phyloP scores from a whole-genome alignment of 2,113 vertebrate species.

The Pogonocichla stellata region DNA sequence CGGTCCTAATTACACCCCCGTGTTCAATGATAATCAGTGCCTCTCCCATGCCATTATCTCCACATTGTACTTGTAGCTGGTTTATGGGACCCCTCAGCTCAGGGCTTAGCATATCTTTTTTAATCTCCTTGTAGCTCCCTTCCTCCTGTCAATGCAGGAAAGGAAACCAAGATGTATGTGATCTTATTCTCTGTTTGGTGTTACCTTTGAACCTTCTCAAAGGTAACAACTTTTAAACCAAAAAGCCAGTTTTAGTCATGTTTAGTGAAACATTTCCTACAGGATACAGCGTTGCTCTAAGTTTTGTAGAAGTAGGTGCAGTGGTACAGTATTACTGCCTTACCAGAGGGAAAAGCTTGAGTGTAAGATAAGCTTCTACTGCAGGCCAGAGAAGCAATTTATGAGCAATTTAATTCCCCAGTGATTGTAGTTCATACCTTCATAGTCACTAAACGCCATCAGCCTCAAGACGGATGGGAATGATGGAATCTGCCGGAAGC shows the following conservation, averaged over 20 bases:
- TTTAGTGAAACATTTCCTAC: not conserved
- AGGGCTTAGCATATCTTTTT: not conserved
- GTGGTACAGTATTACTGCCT: not conserved
- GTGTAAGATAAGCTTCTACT: not conserved
- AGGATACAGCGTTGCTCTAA: not conserved
- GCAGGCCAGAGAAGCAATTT: not conserved
- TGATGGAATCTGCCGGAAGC: not conserved
- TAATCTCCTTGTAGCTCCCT: not conserved
- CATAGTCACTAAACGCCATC: not conserved
- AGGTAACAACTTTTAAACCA: not conserved
- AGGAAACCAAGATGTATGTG: not conserved
- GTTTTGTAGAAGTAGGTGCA: not conserved
- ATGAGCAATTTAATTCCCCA: not conserved
- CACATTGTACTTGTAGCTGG: fast-evolving
- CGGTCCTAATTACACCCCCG: fast-evolving
- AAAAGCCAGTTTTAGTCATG: not conserved
- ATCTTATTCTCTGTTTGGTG: not conserved
- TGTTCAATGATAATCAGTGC: not conserved
- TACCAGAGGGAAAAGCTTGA: not conserved
- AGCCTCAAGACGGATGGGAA: not conserved
- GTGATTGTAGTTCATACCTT: not conserved
- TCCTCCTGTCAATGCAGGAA: not conserved
- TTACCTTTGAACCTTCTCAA: not conserved
- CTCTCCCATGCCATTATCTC: not conserved
- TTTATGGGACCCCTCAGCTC: not conserved